These are phyloP conservation scores for Sebastes fasciatus DNA, from an alignment of 2,113 vertebrate species.

Conservation along the genomic window DNA sequence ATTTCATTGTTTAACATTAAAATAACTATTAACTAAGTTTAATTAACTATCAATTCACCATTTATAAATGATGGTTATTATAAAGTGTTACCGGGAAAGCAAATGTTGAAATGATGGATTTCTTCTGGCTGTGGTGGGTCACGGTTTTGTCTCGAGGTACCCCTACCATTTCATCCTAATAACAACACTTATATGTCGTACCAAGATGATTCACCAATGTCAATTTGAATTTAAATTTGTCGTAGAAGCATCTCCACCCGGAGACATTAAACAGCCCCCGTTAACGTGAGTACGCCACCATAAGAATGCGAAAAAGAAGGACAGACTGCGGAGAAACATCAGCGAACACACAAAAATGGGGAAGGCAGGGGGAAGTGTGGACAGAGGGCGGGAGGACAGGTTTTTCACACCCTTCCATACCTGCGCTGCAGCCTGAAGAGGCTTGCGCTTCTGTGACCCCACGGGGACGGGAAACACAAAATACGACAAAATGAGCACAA, in stretches of 20 bases:
- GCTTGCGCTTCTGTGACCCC: slow-evolving; percentile 75
- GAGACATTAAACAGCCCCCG: background rate
- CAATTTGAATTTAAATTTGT: slow-evolving; percentile 3
- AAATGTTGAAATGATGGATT: background rate
- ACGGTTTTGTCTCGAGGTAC: background rate
- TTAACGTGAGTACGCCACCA: slow-evolving; percentile 4
- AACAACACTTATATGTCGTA: background rate
- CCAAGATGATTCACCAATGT: background rate
- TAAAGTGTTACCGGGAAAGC: background rate
- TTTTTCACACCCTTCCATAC: slow-evolving; percentile 76
- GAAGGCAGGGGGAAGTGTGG: slow-evolving; percentile 23
- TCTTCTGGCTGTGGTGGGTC: background rate
- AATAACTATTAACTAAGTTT: no score
- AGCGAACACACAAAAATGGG: slow-evolving; percentile 15
- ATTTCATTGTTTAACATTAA: no score
- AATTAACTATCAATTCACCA: no score
- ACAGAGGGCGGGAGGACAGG: slow-evolving; percentile 47
- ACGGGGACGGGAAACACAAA: slow-evolving; percentile 63
- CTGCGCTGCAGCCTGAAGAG: slow-evolving; percentile 76
- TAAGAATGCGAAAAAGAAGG: slow-evolving; percentile 5
- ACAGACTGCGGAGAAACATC: slow-evolving; percentile 18
- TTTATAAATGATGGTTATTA: no score
- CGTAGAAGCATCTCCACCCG: background rate
- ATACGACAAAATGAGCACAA: slow-evolving; percentile 55
- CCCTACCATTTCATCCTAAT: background rate